Base-by-base conservation (phyloP, 2,888 invertebrate genomes). In the Tachina lurida region DNA sequence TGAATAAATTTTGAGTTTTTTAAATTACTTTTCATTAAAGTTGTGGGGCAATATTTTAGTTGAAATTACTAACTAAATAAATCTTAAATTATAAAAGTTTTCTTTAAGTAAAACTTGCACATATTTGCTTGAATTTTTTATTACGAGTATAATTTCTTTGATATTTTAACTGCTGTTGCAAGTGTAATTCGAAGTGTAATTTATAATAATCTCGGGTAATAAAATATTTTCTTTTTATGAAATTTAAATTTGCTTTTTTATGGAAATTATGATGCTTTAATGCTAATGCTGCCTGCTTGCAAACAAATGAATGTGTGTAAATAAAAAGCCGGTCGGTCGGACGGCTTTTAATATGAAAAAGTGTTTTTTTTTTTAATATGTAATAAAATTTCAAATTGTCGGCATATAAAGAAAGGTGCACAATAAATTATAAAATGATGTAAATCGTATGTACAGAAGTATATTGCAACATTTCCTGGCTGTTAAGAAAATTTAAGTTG, bases 141-240 rank as follows among this genome's bases (percentile, higher is more conserved):
- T 58, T 12, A n/a, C n/a, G n/a, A n/a, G n/a, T n/a, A 41, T 31
- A 65, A 54, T 17, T n/a, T 31, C 39, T 56, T 10, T 19, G 17
- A 67, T 15, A 47, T 19, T 47, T 22, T 78, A 52, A 68, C 60
- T 41, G 22, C 43, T n/a, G 3, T 49, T 60, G 22, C 43, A 52
- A 62, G 12, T 41, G 49, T 41, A 12, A 10, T 52, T 68, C 8
- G n/a, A 58, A 54, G 12, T 45, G 31, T n/a, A 43, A 60, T 52
- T 52, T 31, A 70, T 52, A 62, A 17, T 58, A 58, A 76, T 47
- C 19, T 49, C 3, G 47, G 45, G 41, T 17, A 75, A 63, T 63
- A 75, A 62, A 74, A 62, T 49, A 19, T 41, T 19, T 52, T 41
- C 17, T 17, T 49, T 49, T 62, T 22, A 75, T 39, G 43, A 75